Conservation (phyloP, 1,140 invertebrate species). For the Paraescarpia echinospica region DNA sequence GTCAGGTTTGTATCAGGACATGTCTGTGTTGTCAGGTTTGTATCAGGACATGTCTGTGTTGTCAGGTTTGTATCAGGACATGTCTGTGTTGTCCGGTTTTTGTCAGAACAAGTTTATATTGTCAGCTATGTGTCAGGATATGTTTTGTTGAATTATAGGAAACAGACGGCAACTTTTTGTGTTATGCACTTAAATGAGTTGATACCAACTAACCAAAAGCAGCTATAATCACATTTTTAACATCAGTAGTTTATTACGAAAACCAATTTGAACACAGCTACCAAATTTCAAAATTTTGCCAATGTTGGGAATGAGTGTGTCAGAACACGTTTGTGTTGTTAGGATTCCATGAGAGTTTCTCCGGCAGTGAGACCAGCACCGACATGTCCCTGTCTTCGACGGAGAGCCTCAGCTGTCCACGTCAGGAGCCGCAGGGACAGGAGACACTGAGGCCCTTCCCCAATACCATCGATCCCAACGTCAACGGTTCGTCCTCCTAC, state of each 20-base stretch:
- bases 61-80: not conserved
- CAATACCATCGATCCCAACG: conserved; percentile 32
- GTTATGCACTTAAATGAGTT: no score
- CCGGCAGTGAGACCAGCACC: conserved; percentile 76
- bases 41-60: not conserved
- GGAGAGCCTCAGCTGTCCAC: conserved; percentile 83
- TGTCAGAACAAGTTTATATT: not conserved
- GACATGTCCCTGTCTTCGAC: conserved; percentile 83
- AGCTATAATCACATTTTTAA: no score
- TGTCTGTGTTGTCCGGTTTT: not conserved
- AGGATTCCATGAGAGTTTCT: conserved; percentile 54
- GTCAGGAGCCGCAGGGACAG: conserved; percentile 90
- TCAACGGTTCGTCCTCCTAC: conserved; percentile 46
- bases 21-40: not conserved
- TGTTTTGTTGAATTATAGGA: no score
- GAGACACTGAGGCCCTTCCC: conserved; percentile 66
- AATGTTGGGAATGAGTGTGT: no score
- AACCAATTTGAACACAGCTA: no score
- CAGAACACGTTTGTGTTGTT: no score
- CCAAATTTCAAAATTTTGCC: no score
- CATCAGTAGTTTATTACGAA: no score
- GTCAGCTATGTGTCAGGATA: no score
- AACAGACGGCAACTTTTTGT: no score
- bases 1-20: not conserved
- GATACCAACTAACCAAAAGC: no score